Evolutionary conservation across 2,113 vertebrate genomes (phyloP).

Genomic region (Hippocampus zosterae): DNA sequence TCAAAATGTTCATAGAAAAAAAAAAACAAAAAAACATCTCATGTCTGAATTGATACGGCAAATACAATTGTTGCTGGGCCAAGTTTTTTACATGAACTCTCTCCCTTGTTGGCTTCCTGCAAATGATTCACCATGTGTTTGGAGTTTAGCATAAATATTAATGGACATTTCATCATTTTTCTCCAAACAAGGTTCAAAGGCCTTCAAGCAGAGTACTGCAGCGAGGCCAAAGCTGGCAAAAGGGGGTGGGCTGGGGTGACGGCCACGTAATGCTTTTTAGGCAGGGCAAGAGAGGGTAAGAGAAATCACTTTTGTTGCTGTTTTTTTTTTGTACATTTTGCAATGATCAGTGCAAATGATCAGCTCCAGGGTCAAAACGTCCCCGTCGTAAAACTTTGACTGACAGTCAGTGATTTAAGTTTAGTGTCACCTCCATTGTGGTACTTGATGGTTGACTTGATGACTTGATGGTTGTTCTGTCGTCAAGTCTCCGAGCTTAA

Average conservation of each 20-base stretch:
- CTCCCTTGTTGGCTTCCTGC: background rate
- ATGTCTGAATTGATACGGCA: background rate
- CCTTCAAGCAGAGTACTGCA: conserved; percentile 5
- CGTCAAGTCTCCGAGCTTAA: too few relatives aligned
- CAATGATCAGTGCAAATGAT: too few relatives aligned
- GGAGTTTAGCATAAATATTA: conserved; percentile 29
- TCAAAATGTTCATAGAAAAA: background rate
- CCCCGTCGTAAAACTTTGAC: background rate
- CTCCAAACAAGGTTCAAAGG: conserved; percentile 24
- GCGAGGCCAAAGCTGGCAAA: background rate
- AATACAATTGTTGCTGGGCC: background rate
- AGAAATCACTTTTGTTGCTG: background rate
- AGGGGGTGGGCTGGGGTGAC: background rate
- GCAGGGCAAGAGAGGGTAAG: background rate
- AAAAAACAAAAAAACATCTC: background rate
- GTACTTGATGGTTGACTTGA: background rate
- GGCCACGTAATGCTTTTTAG: background rate
- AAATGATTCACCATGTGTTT: conserved; percentile 20
- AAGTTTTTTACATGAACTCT: conserved; percentile 6
- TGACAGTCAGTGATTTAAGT: background rate
- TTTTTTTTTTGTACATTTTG: background rate
- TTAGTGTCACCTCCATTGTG: background rate
- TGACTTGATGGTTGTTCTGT: background rate
- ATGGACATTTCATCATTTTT: conserved; percentile 9
- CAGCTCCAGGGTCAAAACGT: background rate